Base-by-base conservation (phyloP, 2,888 invertebrate genomes). In the Biston stratarius region DNA sequence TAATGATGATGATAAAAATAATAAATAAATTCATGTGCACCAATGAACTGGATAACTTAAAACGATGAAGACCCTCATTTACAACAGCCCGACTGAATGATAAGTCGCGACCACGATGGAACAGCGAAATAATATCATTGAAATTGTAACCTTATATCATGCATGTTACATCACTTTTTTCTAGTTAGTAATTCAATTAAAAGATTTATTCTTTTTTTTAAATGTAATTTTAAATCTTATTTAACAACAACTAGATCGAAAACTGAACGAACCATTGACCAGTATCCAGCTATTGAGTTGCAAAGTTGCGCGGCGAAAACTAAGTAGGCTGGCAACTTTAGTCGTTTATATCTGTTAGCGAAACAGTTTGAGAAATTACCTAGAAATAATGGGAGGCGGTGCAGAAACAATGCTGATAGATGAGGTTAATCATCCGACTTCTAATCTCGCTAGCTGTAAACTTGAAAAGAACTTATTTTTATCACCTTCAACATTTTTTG, bases 301-400 rank as follows among this genome's bases (percentile, higher is more conserved):
- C 14, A 44, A 61, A 66, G 52, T 61, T 58, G n/a, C 61, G 52
- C 12, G 51, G 36, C 44, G 34, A 48, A 49, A 55, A 12, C 52
- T 48, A 38, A 47, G 53, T 34, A 48, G 24, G 49, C 59, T 11
- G 40, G 48, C 9, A 62, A 62, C 59, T 67, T 59, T 2, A 36
- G 47, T 42, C 62, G 55, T 67, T 67, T 62, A 59, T 67, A 55
- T 44, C 62, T 44, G 53, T 62, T 67, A 61, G 45, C 51, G 51
- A 36, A 55, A 40, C 57, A 51, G 57, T 52, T 67, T 47, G 47
- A 67, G 47, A 62, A 59, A 67, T 62, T 66, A 61, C 53, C 58
- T 55, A 44, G 52, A 59, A 67, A 45, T 45, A 65, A 57, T 48
- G 57, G 47, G 11, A 36, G 15, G 40, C 58, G 57, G 52, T 24